phyloP scores from a whole-genome alignment of 2,797 vertebrate species.

The Triplophysa yarkandensis region DNA sequence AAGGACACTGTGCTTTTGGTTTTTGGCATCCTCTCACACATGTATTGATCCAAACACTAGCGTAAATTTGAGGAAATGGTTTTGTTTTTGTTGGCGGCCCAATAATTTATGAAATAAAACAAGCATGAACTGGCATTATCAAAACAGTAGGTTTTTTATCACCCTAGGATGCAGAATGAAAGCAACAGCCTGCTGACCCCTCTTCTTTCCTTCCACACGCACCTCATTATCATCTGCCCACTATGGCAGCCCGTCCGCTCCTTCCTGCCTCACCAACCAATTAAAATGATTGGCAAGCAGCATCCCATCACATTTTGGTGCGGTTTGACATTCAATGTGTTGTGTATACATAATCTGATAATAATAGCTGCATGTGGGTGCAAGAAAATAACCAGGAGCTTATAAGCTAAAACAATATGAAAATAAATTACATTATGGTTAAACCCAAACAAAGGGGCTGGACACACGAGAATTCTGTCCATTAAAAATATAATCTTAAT shows the following conservation, averaged over 20 bases:
- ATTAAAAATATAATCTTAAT: neutral
- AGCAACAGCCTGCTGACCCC: conserved; percentile 58
- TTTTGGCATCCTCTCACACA: neutral
- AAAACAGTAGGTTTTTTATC: conserved; percentile 51
- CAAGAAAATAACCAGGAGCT: conserved; percentile 44
- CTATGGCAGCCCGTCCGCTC: conserved; percentile 34
- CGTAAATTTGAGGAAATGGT: conserved; percentile 27
- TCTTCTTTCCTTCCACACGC: conserved; percentile 15
- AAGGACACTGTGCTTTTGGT: neutral
- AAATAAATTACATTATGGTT: conserved; percentile 2
- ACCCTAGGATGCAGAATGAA: conserved; percentile 43
- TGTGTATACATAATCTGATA: conserved; percentile 38
- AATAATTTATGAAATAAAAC: conserved; percentile 39
- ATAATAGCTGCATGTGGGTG: conserved; percentile 42
- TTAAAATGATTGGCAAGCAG: conserved; percentile 65
- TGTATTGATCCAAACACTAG: conserved; percentile 7
- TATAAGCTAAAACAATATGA: conserved; percentile 55
- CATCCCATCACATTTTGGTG: conserved; percentile 46
- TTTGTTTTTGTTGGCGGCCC: conserved; percentile 22
- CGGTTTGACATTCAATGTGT: conserved; percentile 44
- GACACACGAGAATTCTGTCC: neutral
- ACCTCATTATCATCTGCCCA: conserved; percentile 60
- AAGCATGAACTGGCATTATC: neutral
- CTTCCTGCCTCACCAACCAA: conserved; percentile 53
- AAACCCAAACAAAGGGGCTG: neutral